Evolutionary conservation across 2,888 invertebrate genomes (phyloP).

Genomic region (Brachypterus glaber): DNA sequence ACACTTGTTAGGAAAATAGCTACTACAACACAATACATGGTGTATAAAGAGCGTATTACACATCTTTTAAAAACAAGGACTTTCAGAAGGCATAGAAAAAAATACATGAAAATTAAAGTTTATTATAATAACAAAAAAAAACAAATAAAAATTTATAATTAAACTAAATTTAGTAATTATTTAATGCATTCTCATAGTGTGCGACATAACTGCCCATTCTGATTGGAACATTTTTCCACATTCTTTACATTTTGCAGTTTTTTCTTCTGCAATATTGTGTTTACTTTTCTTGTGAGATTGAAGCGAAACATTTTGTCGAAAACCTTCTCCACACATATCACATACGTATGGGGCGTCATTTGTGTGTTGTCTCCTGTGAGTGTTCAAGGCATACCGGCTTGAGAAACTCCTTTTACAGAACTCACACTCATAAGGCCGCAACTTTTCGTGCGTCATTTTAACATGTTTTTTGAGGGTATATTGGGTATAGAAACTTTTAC

Average conservation of each 20-base stretch:
- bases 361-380: conserved; percentile 31
- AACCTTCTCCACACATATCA: conserved; percentile 28
- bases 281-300: conserved; percentile 28
- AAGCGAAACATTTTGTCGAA: conserved; percentile 31
- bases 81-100: no score
- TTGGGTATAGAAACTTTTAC: conserved; percentile 27
- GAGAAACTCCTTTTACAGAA: conserved; percentile 30
- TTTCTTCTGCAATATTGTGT: conserved; percentile 27
- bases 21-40: no score
- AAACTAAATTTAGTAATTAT: no score
- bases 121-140: no score
- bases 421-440: conserved; percentile 27
- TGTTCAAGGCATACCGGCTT: conserved; percentile 27
- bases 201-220: conserved; percentile 21
- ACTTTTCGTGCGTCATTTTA: conserved; percentile 29
- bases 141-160: no score
- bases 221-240: conserved; percentile 24
- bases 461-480: conserved; percentile 28
- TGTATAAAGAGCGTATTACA: no score
- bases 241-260: conserved; percentile 25
- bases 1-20: no score
- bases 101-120: no score
- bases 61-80: no score
- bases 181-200: conserved; percentile 24
- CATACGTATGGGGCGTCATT: conserved; percentile 30